These are phyloP conservation scores for Adineta ricciae DNA, from an alignment of 2,888 invertebrate genomes.

Conservation along the genomic window DNA sequence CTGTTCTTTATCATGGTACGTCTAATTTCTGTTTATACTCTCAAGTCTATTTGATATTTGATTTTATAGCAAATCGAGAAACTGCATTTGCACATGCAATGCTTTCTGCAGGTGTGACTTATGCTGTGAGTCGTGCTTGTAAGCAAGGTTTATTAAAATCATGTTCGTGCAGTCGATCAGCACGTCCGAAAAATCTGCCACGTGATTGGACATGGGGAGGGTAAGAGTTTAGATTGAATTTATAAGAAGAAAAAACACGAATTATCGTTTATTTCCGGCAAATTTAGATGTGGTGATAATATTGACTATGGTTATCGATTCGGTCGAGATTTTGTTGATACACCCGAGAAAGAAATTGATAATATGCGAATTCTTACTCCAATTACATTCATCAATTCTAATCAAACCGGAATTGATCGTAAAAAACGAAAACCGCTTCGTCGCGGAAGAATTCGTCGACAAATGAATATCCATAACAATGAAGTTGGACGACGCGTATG, in stretches of 20 bases:
- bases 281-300: constrained; percentile 61
- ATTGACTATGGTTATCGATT: constrained; percentile 59
- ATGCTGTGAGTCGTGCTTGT: constrained; percentile 77
- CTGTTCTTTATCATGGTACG: constrained; percentile 43
- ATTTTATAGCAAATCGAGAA: constrained; percentile 53
- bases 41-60: neutral
- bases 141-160: constrained; percentile 77
- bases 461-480: constrained; percentile 96
- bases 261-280: constrained; percentile 54
- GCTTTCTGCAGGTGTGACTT: constrained; percentile 62
- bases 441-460: constrained; percentile 58
- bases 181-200: constrained; percentile 70
- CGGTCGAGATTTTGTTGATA: constrained; percentile 83
- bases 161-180: constrained; percentile 76
- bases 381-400: constrained; percentile 1
- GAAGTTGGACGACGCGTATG: constrained; percentile 76
- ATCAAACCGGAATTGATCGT: neutral
- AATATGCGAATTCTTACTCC: neutral
- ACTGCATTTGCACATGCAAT: constrained; percentile 57
- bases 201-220: constrained; percentile 92
- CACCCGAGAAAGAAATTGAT: constrained; percentile 64
- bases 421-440: constrained; percentile 30
- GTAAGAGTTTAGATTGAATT: neutral
- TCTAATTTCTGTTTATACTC: neutral
- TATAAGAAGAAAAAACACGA: constrained; percentile 62